Evolutionary conservation across 2,113 vertebrate genomes (phyloP).

Genomic region (Plecturocebus donacophilus): DNA sequence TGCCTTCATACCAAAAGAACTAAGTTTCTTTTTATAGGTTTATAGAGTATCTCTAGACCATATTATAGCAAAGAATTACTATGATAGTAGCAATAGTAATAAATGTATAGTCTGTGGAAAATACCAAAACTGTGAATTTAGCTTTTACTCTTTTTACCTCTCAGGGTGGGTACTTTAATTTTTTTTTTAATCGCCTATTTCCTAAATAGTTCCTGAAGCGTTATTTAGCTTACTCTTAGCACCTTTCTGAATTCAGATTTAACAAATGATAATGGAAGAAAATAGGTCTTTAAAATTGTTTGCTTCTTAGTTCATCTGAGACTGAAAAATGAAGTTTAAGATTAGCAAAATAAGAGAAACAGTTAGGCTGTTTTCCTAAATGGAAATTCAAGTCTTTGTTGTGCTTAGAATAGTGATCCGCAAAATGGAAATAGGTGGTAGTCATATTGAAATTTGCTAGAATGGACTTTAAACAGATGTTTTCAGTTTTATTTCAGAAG

Average conservation of each 20-base stretch:
- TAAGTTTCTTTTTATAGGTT: background rate
- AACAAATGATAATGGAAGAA: background rate
- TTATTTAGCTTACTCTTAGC: background rate
- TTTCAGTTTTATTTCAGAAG: conserved; percentile 18
- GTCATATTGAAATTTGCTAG: conserved; percentile 2
- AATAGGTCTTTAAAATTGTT: background rate
- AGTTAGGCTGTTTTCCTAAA: background rate
- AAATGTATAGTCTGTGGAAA: background rate
- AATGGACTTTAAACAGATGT: background rate
- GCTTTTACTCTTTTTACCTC: conserved; percentile 11
- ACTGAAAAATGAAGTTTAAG: background rate
- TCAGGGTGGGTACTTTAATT: background rate
- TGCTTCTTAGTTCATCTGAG: background rate
- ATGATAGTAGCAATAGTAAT: background rate
- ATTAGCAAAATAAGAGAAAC: background rate
- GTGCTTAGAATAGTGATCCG: background rate
- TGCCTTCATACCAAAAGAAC: background rate
- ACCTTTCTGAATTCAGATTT: background rate
- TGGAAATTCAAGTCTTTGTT: background rate
- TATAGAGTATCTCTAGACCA: background rate
- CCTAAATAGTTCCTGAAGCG: background rate
- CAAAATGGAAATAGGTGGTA: background rate
- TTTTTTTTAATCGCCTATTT: background rate
- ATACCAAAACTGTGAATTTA: background rate
- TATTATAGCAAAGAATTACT: background rate